These are phyloP conservation scores for Marasmarcha lunaedactyla DNA, from an alignment of 2,888 invertebrate genomes.

Conservation along the genomic window DNA sequence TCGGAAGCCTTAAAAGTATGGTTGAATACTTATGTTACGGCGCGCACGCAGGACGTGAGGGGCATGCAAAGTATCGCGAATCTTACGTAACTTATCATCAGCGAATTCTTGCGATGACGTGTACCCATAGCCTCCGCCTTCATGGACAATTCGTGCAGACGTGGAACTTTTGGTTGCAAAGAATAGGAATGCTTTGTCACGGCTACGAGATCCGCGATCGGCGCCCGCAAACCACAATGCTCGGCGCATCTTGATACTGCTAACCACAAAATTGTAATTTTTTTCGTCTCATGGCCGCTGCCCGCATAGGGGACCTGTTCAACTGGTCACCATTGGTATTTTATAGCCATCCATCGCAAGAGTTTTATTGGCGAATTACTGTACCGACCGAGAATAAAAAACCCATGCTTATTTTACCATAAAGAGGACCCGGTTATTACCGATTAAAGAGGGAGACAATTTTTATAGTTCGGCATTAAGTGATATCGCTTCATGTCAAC, in stretches of 20 bases:
- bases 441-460: too few relatives aligned
- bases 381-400: conserved; percentile 11
- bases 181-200: neutral
- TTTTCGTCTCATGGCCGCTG: conserved; percentile 25
- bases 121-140: neutral
- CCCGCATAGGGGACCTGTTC: conserved; percentile 43
- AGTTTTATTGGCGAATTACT: conserved; percentile 26
- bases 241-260: conserved; percentile 21
- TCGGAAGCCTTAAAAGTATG: conserved; percentile 26
- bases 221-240: conserved; percentile 23
- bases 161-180: neutral
- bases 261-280: conserved; percentile 48
- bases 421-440: neutral
- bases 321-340: conserved; percentile 33
- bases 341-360: conserved; percentile 30
- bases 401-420: conserved; percentile 2
- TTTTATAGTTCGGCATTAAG: too few relatives aligned
- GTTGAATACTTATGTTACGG: conserved; percentile 34
- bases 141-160: neutral
- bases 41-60: conserved; percentile 32
- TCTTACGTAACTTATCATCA: conserved; percentile 41
- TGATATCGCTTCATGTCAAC: too few relatives aligned
- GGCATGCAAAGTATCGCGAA: conserved; percentile 33
- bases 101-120: conserved; percentile 34
- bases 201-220: neutral